Conservation (phyloP, 2,888 invertebrate genomes). For the Xanthia icteritia region DNA sequence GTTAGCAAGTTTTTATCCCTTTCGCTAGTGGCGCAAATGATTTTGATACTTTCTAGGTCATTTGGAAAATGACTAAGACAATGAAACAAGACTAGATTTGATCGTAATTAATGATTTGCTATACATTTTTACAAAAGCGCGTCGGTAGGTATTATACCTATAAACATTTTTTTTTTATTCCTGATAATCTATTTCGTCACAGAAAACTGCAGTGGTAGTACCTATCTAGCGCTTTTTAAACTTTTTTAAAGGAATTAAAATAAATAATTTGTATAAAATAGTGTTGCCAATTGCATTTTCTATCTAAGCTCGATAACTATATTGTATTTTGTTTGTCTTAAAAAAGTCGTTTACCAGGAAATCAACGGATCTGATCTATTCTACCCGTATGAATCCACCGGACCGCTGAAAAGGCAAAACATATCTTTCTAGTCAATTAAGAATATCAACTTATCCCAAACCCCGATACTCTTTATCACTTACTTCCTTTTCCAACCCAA, state of each 20-base stretch:
- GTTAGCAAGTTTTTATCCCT: constrained; percentile 86
- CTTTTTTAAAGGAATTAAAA: neutral
- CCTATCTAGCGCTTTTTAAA: neutral
- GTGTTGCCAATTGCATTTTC: neutral
- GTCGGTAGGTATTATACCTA: neutral
- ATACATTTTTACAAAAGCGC: neutral
- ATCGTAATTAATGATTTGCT: no score
- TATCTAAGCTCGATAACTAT: neutral
- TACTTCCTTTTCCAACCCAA: constrained; percentile 53
- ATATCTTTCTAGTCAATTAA: constrained; percentile 48
- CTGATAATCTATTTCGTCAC: no score
- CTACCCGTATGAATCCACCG: neutral
- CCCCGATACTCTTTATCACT: constrained; percentile 51
- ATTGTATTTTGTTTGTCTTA: no score
- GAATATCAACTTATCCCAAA: constrained; percentile 43
- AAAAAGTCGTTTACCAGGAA: neutral
- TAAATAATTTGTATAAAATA: neutral
- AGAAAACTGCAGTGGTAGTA: neutral
- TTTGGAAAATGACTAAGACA: constrained; percentile 17
- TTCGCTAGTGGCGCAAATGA: constrained; percentile 56
- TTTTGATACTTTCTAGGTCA: constrained; percentile 82
- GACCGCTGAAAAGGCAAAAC: neutral
- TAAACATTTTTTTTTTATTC: neutral
- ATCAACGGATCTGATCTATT: neutral
- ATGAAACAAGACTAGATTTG: neutral